Conservation (phyloP, 2,888 invertebrate genomes). For the Criorhina ranunculi region DNA sequence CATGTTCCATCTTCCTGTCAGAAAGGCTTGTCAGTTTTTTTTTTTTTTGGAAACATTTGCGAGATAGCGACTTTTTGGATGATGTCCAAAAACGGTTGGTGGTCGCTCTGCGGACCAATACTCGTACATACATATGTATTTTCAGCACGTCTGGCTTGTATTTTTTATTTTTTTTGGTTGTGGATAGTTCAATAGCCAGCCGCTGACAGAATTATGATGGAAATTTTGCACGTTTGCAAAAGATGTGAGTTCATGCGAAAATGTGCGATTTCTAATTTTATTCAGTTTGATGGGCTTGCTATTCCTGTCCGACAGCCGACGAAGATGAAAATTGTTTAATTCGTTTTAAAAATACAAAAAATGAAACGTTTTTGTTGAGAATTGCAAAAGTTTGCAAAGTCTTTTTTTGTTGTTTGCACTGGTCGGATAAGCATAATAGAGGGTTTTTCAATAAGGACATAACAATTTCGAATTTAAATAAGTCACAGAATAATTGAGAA, state of each 20-base stretch:
- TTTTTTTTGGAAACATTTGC: conserved; percentile 47
- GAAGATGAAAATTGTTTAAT: conserved; percentile 3
- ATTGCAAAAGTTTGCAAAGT: too few relatives aligned
- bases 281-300: conserved; percentile 24
- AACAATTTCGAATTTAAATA: too few relatives aligned
- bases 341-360: neutral
- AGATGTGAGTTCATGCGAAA: conserved; percentile 60
- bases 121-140: conserved; percentile 20
- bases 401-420: too few relatives aligned
- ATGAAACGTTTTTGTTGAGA: too few relatives aligned
- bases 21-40: conserved; percentile 43
- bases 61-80: conserved; percentile 59
- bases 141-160: conserved; percentile 48
- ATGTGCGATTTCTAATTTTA: conserved; percentile 45
- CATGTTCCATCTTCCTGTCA: conserved; percentile 64
- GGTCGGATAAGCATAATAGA: too few relatives aligned
- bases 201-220: conserved; percentile 65
- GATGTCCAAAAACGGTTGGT: conserved; percentile 50
- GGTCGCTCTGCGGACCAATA: conserved; percentile 3
- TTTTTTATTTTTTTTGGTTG: conserved; percentile 19
- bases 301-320: conserved; percentile 34
- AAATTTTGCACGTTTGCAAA: conserved; percentile 65
- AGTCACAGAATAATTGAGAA: too few relatives aligned
- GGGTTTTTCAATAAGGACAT: too few relatives aligned
- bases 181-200: conserved; percentile 67